These are phyloP conservation scores for Drosophila orena DNA, from an alignment of 1,140 invertebrate species.

Conservation along the genomic window DNA sequence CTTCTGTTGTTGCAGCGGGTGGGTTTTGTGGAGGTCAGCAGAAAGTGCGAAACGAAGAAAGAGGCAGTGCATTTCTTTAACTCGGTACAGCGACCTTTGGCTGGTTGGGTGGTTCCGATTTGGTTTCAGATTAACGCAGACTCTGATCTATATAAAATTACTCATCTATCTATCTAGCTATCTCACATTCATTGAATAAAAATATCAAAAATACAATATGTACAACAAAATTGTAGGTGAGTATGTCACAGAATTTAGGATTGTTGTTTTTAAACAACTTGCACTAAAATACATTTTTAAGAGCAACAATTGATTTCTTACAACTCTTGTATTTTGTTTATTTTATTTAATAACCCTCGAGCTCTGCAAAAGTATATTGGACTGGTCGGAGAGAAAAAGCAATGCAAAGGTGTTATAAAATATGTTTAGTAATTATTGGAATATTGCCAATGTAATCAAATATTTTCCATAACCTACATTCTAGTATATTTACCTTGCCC, in stretches of 20 bases:
- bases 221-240: too few relatives aligned
- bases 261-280: too few relatives aligned
- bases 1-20: conserved; percentile 16
- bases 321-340: background rate
- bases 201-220: too few relatives aligned
- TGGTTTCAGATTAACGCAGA: background rate
- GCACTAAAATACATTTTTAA: background rate
- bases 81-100: conserved; percentile 34
- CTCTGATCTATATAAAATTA: conserved; percentile 9
- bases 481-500: background rate
- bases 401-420: conserved; percentile 6
- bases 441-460: background rate
- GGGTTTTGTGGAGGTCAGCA: conserved; percentile 30
- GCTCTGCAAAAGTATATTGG: background rate
- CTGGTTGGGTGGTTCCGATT: conserved; percentile 9
- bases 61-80: conserved; percentile 7
- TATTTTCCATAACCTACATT: conserved; percentile 1
- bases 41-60: too few relatives aligned
- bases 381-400: background rate
- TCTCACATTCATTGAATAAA: background rate
- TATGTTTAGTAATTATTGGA: background rate
- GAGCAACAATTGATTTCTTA: background rate
- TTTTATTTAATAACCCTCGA: background rate
- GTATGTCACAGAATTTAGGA: background rate
- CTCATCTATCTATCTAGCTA: too few relatives aligned